A percentile compares a stretch with the other conserved stretches of the same genome.
phyloP scores from a whole-genome alignment of 2,797 vertebrate species.

The Malacoraja senta region DNA sequence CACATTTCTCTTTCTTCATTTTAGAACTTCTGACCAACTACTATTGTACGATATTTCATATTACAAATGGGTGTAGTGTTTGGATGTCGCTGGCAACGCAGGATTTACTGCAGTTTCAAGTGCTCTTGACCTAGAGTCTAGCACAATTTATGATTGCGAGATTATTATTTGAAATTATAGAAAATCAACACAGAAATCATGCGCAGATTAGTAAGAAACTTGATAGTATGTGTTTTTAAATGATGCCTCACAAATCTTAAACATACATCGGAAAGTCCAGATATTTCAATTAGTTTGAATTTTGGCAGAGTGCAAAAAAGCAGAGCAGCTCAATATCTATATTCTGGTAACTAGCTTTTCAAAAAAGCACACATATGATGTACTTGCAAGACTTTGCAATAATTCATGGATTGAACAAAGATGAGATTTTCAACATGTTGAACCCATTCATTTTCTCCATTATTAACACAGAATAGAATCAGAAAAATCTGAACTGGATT shows the following conservation, averaged over 20 bases:
- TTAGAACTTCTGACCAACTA: too few relatives aligned
- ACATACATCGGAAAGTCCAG: background rate
- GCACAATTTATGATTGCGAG: background rate
- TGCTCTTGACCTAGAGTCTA: background rate
- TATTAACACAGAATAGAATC: background rate
- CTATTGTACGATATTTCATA: too few relatives aligned
- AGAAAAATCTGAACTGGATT: background rate
- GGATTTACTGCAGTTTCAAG: background rate
- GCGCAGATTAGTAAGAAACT: background rate
- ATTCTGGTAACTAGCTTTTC: background rate
- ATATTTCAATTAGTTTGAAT: background rate
- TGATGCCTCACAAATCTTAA: too few relatives aligned
- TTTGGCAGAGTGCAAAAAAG: background rate
- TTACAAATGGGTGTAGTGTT: too few relatives aligned
- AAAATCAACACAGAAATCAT: too few relatives aligned
- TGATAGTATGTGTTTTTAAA: background rate
- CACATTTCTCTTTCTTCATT: too few relatives aligned
- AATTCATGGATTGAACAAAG: background rate
- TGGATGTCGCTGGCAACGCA: too few relatives aligned
- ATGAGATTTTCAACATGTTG: background rate
- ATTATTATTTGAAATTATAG: too few relatives aligned
- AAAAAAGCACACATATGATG: background rate
- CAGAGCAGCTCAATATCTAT: background rate
- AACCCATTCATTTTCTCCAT: background rate
- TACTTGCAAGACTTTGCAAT: background rate